phyloP scores from a whole-genome alignment of 2,888 invertebrate genomes.

The Callimorpha dominula region DNA sequence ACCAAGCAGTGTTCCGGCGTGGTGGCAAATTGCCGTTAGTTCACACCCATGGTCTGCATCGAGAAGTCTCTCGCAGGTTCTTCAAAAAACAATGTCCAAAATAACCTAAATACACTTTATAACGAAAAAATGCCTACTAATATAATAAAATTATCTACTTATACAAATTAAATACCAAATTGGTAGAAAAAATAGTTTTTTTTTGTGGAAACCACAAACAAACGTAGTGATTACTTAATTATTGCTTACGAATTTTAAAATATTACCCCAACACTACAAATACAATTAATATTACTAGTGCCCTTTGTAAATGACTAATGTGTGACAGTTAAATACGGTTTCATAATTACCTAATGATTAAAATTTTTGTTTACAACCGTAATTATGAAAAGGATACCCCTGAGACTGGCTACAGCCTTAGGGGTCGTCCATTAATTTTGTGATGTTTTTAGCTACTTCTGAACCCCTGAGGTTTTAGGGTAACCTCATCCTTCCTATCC shows the following conservation, averaged over 20 bases:
- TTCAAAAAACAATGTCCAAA: too few species aligned
- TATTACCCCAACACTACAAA: background rate
- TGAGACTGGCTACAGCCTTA: too few species aligned
- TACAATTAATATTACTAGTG: background rate
- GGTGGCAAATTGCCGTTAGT: background rate
- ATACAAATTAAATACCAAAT: background rate
- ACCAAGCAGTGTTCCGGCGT: background rate
- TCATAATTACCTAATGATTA: background rate
- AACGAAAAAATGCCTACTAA: background rate
- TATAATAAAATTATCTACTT: too few species aligned
- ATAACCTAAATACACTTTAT: background rate
- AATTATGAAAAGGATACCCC: too few species aligned
- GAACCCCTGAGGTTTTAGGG: too few species aligned
- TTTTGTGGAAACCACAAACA: background rate
- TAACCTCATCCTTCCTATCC: too few species aligned
- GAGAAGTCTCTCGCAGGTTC: background rate
- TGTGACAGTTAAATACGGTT: background rate
- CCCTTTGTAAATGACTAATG: background rate
- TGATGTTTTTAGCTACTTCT: too few species aligned
- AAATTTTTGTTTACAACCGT: background rate
- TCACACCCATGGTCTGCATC: background rate
- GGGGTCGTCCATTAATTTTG: too few species aligned
- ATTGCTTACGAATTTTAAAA: background rate
- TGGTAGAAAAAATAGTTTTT: background rate
- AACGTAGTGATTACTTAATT: background rate